phyloP scores from a whole-genome alignment of 2,888 invertebrate species.

The Epinotia bilunana region DNA sequence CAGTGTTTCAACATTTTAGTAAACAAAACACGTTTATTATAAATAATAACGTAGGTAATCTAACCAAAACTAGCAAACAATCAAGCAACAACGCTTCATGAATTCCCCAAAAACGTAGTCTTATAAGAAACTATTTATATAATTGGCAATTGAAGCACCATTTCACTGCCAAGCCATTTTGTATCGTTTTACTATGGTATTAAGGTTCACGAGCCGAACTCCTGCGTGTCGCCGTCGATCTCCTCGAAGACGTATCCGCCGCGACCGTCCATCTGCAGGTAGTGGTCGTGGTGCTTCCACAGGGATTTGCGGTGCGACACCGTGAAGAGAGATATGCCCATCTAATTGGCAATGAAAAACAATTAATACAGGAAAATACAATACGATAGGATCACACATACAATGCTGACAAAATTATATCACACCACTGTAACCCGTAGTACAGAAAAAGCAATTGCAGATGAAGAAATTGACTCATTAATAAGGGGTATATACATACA shows the following conservation, averaged over 20 bases:
- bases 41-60: too few relatives aligned
- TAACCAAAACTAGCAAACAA: background rate
- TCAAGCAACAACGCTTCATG: background rate
- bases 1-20: too few relatives aligned
- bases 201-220: constrained; percentile 94
- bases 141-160: constrained; percentile 21
- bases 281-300: constrained; percentile 99
- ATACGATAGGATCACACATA: background rate
- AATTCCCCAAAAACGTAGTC: background rate
- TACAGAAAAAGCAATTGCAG: background rate
- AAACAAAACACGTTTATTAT: too few relatives aligned
- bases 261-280: constrained; percentile 97
- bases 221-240: constrained; percentile 93
- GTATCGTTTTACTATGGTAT: background rate
- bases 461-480: background rate
- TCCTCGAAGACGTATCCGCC: constrained; percentile 94
- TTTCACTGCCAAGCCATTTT: background rate
- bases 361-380: background rate
- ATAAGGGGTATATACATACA: too few relatives aligned
- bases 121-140: background rate
- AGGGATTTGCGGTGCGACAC: constrained; percentile 98
- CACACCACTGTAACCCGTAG: background rate
- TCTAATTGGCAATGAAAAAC: constrained; percentile 62
- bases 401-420: background rate
- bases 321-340: constrained; percentile 96